Percentiles rank a stretch among this genome's conserved stretches.
phyloP scores from a whole-genome alignment of 2,888 invertebrate species.

The Perizoma flavofasciatum region DNA sequence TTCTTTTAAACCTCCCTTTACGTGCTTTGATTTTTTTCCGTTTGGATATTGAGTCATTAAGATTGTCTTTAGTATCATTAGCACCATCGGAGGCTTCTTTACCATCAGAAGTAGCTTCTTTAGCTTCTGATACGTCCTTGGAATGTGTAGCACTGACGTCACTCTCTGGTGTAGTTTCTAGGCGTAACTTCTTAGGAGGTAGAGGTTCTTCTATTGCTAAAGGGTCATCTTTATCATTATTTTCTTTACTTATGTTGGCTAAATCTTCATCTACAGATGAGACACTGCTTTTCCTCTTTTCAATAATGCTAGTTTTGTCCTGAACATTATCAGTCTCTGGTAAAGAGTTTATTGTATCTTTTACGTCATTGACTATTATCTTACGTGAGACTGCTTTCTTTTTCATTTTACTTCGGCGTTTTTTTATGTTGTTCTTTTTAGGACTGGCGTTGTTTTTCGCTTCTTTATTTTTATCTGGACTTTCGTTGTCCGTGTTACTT shows the following conservation, averaged over 20 bases:
- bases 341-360: slow-evolving; percentile 59
- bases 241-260: slow-evolving; percentile 59
- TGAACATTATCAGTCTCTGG: slow-evolving; percentile 65
- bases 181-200: slow-evolving; percentile 72
- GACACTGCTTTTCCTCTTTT: slow-evolving; percentile 75
- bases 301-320: slow-evolving; percentile 73
- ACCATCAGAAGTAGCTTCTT: slow-evolving; percentile 57
- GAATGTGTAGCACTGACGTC: slow-evolving; percentile 68
- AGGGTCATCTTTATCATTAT: slow-evolving; percentile 56
- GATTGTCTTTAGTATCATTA: slow-evolving; percentile 57
- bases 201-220: slow-evolving; percentile 65
- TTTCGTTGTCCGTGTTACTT: slow-evolving; percentile 61
- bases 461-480: slow-evolving; percentile 55
- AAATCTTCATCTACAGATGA: slow-evolving; percentile 69
- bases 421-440: slow-evolving; percentile 65
- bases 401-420: slow-evolving; percentile 67
- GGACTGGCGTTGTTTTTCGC: slow-evolving; percentile 58
- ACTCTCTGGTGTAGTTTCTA: slow-evolving; percentile 69
- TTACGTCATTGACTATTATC: slow-evolving; percentile 56
- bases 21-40: slow-evolving; percentile 75
- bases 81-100: slow-evolving; percentile 31
- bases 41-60: slow-evolving; percentile 57
- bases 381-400: slow-evolving; percentile 62
- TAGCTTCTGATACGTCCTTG: slow-evolving; percentile 68
- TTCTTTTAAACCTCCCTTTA: slow-evolving; percentile 74